A percentile compares a stretch with the other conserved stretches of the same genome.
Evolutionary conservation across 2,113 vertebrate species (phyloP).

Genomic region (Dendropsophus ebraccatus): DNA sequence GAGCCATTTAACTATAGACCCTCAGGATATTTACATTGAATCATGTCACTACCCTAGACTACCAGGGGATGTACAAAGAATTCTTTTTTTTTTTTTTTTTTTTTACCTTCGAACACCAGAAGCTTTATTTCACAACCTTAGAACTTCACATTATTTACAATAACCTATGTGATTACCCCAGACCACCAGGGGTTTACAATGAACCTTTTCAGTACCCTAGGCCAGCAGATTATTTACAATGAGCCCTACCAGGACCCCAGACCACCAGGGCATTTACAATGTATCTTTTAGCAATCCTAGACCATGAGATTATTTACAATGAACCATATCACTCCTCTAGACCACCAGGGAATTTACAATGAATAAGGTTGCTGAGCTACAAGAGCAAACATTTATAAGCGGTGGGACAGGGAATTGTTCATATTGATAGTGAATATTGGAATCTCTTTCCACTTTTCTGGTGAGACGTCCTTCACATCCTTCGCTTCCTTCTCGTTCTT

Average conservation of each 20-base stretch:
- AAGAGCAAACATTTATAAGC: neutral
- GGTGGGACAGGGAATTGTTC: neutral
- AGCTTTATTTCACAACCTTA: no score
- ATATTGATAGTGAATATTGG: slow-evolving; percentile 24
- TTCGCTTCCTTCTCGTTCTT: neutral
- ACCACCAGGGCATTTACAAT: neutral
- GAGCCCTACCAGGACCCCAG: neutral
- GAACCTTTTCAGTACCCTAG: neutral
- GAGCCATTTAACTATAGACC: no score
- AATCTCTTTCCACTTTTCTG: slow-evolving; percentile 35
- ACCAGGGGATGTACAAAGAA: neutral
- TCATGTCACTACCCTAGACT: neutral
- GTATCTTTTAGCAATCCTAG: neutral
- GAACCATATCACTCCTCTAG: neutral
- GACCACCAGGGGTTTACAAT: no score
- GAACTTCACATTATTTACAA: no score
- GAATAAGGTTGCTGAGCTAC: neutral
- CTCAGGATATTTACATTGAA: neutral
- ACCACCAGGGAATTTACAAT: neutral
- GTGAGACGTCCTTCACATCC: neutral
- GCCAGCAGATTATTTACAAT: neutral
- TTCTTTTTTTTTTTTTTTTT: no score
- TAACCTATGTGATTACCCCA: neutral
- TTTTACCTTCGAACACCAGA: neutral
- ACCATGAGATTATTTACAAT: neutral